Base-by-base conservation (phyloP, 2,797 vertebrate genomes). In the Periophthalmus magnuspinnatus region DNA sequence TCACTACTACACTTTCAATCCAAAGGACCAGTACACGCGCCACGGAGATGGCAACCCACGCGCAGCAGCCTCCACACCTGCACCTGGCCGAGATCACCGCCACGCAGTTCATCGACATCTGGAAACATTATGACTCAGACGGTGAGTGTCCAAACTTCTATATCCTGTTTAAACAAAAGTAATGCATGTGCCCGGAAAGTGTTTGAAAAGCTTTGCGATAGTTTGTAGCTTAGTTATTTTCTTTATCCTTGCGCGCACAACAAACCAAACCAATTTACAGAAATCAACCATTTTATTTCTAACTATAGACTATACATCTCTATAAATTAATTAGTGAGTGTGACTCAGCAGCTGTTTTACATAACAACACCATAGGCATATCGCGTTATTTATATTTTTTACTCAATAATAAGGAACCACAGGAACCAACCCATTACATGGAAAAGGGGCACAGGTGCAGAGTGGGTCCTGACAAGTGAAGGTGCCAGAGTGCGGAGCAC, bases 51-150 rank as follows among this genome's bases (percentile, higher is more conserved):
- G 95, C 95, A 77, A 89, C 93, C 84, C 92, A 94, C 78, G 70
- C 84, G 21, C 93, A 95, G 84, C 90, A 94, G 73, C 92, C 94
- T 22, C 94, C 95, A 55, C 93, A 94, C 76, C 94, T 98, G 79
- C 95, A 95, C 86, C 93, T 96, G 91, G 95, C 95, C 2, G 96
- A 97, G 89, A 92, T 98, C 84, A 97, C 96, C 47, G 96, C 96
- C 0, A 89, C 93, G 71, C 97, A 98, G 91, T 98, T 98, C 93
- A 93, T 97, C 89, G 96, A 96, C 83, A 96, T 97, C 87, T 98
- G 96, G 97, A 95, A 96, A 68, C 96, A 96, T 76, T 98, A 95
- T 73, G 97, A 98, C 61, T 84, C 93, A 63, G 96, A 97, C 85
- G 96, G 97, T 98, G 86, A 96, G 96, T 95, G 70, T 50, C 47